Conservation (phyloP, 2,888 invertebrate species). For the Andrena minutula region DNA sequence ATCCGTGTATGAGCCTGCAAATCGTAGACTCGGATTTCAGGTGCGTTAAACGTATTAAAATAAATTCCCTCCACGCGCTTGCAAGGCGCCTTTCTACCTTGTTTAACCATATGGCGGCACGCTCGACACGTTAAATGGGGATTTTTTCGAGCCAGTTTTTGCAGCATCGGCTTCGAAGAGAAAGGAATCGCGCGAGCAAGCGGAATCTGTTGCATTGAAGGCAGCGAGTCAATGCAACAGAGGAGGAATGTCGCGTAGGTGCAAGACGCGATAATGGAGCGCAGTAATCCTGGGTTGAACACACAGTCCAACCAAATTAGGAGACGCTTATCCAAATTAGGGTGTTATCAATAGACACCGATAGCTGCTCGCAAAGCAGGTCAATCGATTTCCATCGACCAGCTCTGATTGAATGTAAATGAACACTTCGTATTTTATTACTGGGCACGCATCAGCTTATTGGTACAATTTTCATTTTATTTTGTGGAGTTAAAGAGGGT, state of each 20-base stretch:
- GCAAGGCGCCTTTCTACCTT: conserved; percentile 32
- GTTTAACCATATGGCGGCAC: conserved; percentile 23
- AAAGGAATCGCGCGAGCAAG: conserved; percentile 55
- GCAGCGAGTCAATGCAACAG: conserved; percentile 34
- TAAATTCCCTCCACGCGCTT: conserved; percentile 11
- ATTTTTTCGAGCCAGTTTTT: conserved; percentile 30
- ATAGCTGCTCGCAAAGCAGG: too few species aligned
- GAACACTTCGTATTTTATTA: too few species aligned
- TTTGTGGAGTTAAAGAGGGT: too few species aligned
- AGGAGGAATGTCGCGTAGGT: conserved; percentile 17
- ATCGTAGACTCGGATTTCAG: conserved; percentile 1
- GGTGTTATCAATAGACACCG: too few species aligned
- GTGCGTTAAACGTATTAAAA: conserved; percentile 1
- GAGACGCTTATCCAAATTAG: neutral
- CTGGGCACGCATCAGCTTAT: too few species aligned
- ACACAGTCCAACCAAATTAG: neutral
- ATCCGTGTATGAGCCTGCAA: conserved; percentile 26
- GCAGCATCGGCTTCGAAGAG: conserved; percentile 37
- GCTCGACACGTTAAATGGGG: conserved; percentile 5
- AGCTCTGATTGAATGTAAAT: too few species aligned
- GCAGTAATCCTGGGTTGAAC: neutral
- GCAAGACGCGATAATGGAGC: neutral
- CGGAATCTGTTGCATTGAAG: conserved; percentile 36
- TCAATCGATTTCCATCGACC: too few species aligned
- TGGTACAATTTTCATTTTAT: too few species aligned